phyloP scores from a whole-genome alignment of 2,888 invertebrate species.

The Melinaea marsaeus region DNA sequence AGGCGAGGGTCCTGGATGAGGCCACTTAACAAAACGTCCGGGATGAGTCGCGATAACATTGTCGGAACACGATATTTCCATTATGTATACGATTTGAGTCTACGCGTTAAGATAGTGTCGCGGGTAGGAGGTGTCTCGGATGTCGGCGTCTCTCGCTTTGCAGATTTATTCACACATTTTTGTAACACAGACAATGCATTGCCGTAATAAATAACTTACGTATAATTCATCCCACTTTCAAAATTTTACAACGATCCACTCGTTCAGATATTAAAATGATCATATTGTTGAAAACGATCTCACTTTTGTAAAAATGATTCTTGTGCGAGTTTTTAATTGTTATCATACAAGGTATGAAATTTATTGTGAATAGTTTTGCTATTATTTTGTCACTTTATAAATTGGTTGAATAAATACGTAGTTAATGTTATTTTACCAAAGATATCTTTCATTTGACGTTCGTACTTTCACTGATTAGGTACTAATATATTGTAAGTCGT shows the following conservation, averaged over 20 bases:
- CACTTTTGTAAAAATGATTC: constrained; percentile 72
- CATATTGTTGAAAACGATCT: constrained; percentile 71
- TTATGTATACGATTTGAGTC: constrained; percentile 78
- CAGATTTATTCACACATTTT: constrained; percentile 41
- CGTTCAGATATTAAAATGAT: constrained; percentile 46
- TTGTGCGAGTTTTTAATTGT: constrained; percentile 64
- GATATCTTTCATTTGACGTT: constrained; percentile 64
- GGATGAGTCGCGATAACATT: constrained; percentile 76
- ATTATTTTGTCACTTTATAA: constrained; percentile 51
- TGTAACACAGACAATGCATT: too few relatives aligned
- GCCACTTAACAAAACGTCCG: constrained; percentile 76
- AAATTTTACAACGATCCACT: constrained; percentile 57
- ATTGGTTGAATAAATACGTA: constrained; percentile 44
- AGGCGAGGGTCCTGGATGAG: constrained; percentile 55
- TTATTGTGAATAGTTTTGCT: constrained; percentile 50
- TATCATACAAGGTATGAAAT: constrained; percentile 78
- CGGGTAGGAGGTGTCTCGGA: constrained; percentile 55
- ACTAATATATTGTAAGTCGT: background rate
- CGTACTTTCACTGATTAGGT: constrained; percentile 38
- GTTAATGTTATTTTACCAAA: constrained; percentile 69
- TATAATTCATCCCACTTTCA: constrained; percentile 5
- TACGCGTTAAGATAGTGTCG: constrained; percentile 73
- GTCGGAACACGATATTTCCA: constrained; percentile 78
- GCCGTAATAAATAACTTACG: constrained; percentile 28
- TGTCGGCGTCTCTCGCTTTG: constrained; percentile 48